A percentile compares a stretch with the other conserved stretches of the same genome.
phyloP scores from a whole-genome alignment of 2,888 invertebrate species.

The Agapetus fuscipes region DNA sequence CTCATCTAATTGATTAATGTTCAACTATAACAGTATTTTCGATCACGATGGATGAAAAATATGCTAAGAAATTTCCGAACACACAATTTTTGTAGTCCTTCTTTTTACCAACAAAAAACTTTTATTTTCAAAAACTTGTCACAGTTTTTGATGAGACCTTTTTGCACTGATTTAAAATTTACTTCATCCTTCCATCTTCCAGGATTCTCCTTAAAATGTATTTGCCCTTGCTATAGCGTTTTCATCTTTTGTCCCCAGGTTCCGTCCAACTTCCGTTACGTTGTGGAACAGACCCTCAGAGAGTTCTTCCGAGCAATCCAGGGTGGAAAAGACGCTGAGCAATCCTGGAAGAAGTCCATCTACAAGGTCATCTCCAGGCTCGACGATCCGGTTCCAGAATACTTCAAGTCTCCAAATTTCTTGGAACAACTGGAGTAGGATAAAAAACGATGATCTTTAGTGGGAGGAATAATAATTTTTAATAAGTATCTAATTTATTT shows the following conservation, averaged over 20 bases:
- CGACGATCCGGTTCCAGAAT: slow-evolving; percentile 98
- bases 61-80: too few relatives aligned
- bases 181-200: too few relatives aligned
- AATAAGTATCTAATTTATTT: slow-evolving; percentile 23
- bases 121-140: too few relatives aligned
- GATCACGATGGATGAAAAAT: too few relatives aligned
- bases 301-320: slow-evolving; percentile 99
- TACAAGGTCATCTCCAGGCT: slow-evolving; percentile 99
- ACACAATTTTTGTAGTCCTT: too few relatives aligned
- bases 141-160: too few relatives aligned
- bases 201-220: too few relatives aligned
- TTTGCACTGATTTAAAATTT: too few relatives aligned
- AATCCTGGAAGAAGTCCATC: slow-evolving; percentile 99
- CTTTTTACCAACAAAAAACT: too few relatives aligned
- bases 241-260: slow-evolving; percentile 58
- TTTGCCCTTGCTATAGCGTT: too few relatives aligned
- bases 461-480: slow-evolving; percentile 23
- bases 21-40: too few relatives aligned
- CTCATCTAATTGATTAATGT: too few relatives aligned
- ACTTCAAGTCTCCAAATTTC: slow-evolving; percentile 99
- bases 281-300: slow-evolving; percentile 93
- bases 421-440: slow-evolving; percentile 92
- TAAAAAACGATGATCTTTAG: slow-evolving; percentile 2
- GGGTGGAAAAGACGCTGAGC: slow-evolving; percentile 93
- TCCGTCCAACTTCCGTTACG: slow-evolving; percentile 92